Conservation (phyloP, 2,888 invertebrate genomes). For the Acanthosepion esculentum region DNA sequence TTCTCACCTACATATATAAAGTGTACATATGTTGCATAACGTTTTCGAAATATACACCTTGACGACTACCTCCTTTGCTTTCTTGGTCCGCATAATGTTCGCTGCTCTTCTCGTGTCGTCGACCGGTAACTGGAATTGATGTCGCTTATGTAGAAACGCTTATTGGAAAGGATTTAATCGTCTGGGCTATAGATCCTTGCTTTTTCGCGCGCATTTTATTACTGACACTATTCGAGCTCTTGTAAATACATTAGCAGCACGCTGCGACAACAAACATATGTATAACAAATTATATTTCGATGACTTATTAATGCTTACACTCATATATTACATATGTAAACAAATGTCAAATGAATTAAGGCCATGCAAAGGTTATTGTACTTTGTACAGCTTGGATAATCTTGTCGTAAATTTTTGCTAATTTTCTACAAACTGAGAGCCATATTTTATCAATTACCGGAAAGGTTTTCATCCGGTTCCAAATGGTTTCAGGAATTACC, state of each 20-base stretch:
- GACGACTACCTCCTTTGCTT: too few species aligned
- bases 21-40: too few species aligned
- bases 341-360: neutral
- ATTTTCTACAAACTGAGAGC: neutral
- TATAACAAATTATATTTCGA: neutral
- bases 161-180: neutral
- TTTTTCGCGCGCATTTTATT: neutral
- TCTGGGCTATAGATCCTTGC: neutral
- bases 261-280: neutral
- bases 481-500: neutral
- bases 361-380: neutral
- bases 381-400: neutral
- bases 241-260: neutral
- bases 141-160: neutral
- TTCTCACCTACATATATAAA: too few species aligned
- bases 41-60: too few species aligned
- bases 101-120: too few species aligned
- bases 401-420: neutral
- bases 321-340: neutral
- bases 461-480: neutral
- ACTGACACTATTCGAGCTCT: neutral
- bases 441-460: neutral
- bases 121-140: too few species aligned
- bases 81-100: too few species aligned
- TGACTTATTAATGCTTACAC: neutral